Base-by-base conservation (phyloP, 1,140 invertebrate genomes). In the Harlomillsia oculata region DNA sequence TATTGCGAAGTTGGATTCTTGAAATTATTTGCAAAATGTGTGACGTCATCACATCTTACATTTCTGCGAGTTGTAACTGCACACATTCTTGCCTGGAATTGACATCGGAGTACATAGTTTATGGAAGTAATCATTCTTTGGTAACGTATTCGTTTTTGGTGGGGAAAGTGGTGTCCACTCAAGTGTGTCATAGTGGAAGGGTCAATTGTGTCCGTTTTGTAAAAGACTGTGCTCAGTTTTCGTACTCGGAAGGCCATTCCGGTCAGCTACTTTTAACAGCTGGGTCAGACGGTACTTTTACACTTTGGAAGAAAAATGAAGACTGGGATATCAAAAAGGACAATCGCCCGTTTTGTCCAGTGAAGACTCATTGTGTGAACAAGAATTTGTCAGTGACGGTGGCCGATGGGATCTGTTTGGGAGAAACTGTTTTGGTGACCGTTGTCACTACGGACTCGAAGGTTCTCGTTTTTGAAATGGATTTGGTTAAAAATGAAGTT, bases 61-160 rank as follows among this genome's bases (percentile, higher is more conserved):
- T 60, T 20, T 56, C 53, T 14, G 62, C 62, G 0, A 26, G 41
- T 16, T 60, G 62, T 50, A 64, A 64, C 32, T 64, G 56, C 40
- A 64, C 58, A 4, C 60, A 64, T 28, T 60, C 60, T 48, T 64
- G 53, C 36, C 40, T 64, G 18, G 62, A 60, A 41, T 49, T 63
- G 20, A 39, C 53, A 2, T 20, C 36, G 1, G 43, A 50, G 51
- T 53, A 49, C n/a, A 13, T 64, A n/a, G 20, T 64, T 20, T 64
- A 40, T 39, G 62, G 57, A 32, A 32, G 57, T n/a, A 57, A 57
- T 36, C n/a, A 60, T 21, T 16, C 57, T 23, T 25, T 64, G n/a
- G 62, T 51, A n/a, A 26, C 60, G n/a, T 64, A 60, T 11, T 2
- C 34, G 9, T 59, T 49, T 3, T 25, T 59, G 62, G 57, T 57